These are phyloP conservation scores for Aradus depressus DNA, from an alignment of 2,888 invertebrate genomes.

Conservation along the genomic window DNA sequence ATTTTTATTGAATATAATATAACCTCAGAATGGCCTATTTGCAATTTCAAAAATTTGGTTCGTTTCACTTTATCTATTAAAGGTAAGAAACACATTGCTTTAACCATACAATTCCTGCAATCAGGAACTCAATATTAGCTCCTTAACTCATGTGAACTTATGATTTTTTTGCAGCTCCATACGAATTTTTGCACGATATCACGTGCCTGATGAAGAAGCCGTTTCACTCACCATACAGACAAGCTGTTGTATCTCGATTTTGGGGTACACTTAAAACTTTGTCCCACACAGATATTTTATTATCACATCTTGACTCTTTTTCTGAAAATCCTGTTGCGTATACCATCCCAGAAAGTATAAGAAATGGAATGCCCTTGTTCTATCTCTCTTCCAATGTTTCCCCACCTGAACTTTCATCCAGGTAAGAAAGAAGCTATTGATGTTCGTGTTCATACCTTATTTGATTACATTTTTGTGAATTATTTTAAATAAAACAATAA, in stretches of 20 bases:
- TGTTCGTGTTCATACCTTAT: background rate
- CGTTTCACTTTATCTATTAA: slow-evolving; percentile 40
- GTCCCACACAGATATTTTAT: slow-evolving; percentile 51
- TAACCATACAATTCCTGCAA: background rate
- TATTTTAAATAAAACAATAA: background rate
- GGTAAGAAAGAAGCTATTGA: slow-evolving; percentile 34
- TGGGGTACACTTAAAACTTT: slow-evolving; percentile 53
- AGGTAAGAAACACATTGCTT: slow-evolving; percentile 32
- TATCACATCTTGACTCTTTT: slow-evolving; percentile 62
- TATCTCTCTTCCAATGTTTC: slow-evolving; percentile 41
- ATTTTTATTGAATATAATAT: slow-evolving; percentile 57
- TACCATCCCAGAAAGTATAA: slow-evolving; percentile 55
- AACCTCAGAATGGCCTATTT: slow-evolving; percentile 47
- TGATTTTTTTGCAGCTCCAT: slow-evolving; percentile 42
- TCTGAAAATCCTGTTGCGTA: slow-evolving; percentile 48
- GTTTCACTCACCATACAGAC: slow-evolving; percentile 51
- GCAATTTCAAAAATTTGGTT: slow-evolving; percentile 35
- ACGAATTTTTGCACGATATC: slow-evolving; percentile 64
- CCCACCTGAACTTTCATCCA: slow-evolving; percentile 37
- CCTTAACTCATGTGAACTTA: no score
- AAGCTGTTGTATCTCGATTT: slow-evolving; percentile 53
- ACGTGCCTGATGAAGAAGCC: slow-evolving; percentile 52
- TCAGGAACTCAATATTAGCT: background rate
- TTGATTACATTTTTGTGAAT: background rate
- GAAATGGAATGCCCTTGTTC: slow-evolving; percentile 59